Evolutionary conservation across 2,113 vertebrate species (phyloP).

Genomic region (Sigmodon hispidus): DNA sequence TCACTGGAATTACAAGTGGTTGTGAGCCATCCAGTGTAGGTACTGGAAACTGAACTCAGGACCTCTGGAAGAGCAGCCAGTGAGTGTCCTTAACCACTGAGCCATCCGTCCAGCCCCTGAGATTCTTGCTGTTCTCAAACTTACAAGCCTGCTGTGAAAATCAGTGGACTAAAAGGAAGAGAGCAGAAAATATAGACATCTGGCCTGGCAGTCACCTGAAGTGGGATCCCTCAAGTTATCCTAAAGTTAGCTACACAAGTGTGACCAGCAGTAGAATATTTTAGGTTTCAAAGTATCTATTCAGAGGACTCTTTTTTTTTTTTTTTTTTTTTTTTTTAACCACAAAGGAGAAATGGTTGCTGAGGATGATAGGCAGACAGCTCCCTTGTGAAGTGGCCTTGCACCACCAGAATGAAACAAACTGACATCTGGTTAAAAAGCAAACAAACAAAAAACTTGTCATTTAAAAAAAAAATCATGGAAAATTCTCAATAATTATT

Average conservation of each 20-base stretch:
- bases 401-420: too few relatives aligned
- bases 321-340: too few relatives aligned
- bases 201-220: accelerated
- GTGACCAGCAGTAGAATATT: neutral
- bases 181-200: neutral
- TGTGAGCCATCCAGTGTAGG: too few relatives aligned
- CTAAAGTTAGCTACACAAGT: neutral
- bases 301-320: neutral
- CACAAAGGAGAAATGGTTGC: neutral
- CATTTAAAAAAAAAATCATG: too few relatives aligned
- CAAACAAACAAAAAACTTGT: too few relatives aligned
- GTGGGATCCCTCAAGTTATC: neutral
- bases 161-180: neutral
- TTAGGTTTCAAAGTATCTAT: neutral
- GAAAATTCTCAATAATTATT: neutral
- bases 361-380: neutral
- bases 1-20: too few relatives aligned
- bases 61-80: too few relatives aligned
- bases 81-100: neutral
- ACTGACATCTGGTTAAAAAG: neutral
- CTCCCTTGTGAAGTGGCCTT: neutral
- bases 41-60: too few relatives aligned
- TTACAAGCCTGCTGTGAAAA: neutral
- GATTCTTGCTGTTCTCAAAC: neutral
- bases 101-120: neutral